Evolutionary conservation across 2,113 vertebrate species (phyloP), one percentile per base, ranked within the genome.

Genomic region (Leptocoma aspasia): DNA sequence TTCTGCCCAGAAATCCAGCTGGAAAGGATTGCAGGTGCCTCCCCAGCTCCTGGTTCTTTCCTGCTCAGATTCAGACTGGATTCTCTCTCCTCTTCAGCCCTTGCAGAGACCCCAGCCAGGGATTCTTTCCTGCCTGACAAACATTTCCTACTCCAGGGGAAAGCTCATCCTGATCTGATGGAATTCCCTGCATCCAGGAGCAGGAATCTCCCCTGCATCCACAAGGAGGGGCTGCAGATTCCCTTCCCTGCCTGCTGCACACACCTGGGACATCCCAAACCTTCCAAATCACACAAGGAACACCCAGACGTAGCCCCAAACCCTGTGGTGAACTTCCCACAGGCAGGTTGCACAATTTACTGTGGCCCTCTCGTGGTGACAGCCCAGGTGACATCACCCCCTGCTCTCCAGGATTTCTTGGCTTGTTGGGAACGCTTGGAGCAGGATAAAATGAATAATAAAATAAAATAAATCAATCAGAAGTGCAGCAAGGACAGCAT

Each of bases 281-380:
- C 17, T 9, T 9, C 31, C 42, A 5, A 30, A 19, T 1, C 6
- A 3, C 47, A 37, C n/a, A 11, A 27, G 41, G 49, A 63, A 41
- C 19, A 23, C 7, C 27, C 13, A 8, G 27, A 6, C 50, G 56
- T 5, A 22, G 5, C 47, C 64, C 84, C 49, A 22, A 13, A 52
- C 39, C 31, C 18, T 1, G 2, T 4, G 61, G 6, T 7, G 52
- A 82, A 13, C 15, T 17, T 37, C 64, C 76, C 27, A 20, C n/a
- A n/a, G 23, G 57, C 75, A 81, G 57, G 64, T 52, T 95, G 56
- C 57, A 73, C 85, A 84, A 92, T 89, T 95, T 61, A 2, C 89
- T 92, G 91, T 79, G 78, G 95, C 94, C 95, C 96, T 56, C 95
- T 97, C 82, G 94, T 92, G 96, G 95, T 82, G 57, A 68, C 70